Percentiles rank a stretch among this genome's conserved stretches.
phyloP scores from a whole-genome alignment of 1,140 invertebrate species.

The Scaptomyza graminum region DNA sequence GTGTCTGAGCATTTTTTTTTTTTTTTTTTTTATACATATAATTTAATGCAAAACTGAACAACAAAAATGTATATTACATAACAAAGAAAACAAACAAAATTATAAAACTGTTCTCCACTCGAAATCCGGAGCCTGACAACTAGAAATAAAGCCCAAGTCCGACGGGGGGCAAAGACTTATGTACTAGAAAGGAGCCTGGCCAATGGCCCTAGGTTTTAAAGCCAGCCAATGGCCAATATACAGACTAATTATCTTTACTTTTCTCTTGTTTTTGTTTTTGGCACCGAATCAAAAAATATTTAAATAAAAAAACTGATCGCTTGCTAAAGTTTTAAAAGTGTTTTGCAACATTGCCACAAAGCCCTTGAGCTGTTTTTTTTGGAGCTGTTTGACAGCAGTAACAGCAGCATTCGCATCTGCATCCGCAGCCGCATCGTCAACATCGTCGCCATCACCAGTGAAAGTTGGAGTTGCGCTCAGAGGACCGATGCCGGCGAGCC shows the following conservation, averaged over 20 bases:
- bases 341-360: slow-evolving; percentile 56
- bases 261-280: slow-evolving; percentile 48
- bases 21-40: slow-evolving; percentile 36
- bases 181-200: slow-evolving; percentile 4
- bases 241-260: slow-evolving; percentile 42
- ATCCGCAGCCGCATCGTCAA: slow-evolving; percentile 10
- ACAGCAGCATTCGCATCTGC: slow-evolving; percentile 17
- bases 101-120: slow-evolving; percentile 20
- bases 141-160: slow-evolving; percentile 4
- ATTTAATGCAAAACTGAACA: slow-evolving; percentile 58
- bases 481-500: slow-evolving; percentile 72
- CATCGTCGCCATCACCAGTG: slow-evolving; percentile 9
- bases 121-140: slow-evolving; percentile 7
- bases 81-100: slow-evolving; percentile 56
- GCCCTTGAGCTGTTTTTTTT: slow-evolving; percentile 47
- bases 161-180: neutral
- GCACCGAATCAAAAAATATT: slow-evolving; percentile 69
- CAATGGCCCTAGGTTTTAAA: slow-evolving; percentile 36
- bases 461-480: slow-evolving; percentile 47
- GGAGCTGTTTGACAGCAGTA: slow-evolving; percentile 35
- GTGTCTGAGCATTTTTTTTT: slow-evolving; percentile 80
- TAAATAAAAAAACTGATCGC: slow-evolving; percentile 48
- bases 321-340: slow-evolving; percentile 27
- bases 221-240: slow-evolving; percentile 60
- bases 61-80: slow-evolving; percentile 73